Base-by-base conservation (phyloP, 2,888 invertebrate genomes). In the Frankliniella intonsa region DNA sequence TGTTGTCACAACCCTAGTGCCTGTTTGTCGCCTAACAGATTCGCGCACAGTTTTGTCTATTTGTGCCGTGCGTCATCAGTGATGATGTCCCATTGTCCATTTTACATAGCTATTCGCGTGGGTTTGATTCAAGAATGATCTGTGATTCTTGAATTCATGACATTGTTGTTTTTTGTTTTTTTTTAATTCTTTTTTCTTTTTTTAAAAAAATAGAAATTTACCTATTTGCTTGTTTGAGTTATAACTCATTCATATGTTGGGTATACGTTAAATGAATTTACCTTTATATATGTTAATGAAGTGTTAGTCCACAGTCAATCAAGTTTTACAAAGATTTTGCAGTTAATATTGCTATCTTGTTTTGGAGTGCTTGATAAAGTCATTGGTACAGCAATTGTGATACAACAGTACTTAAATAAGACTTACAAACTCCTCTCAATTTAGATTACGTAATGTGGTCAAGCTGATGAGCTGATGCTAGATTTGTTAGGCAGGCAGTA, bases 21-120 rank as follows among this genome's bases (percentile, higher is more conserved):
- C 96, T 81, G 95, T 95, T 84, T 91, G 92, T 84, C 93, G 93
- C 87, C 90, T 96, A 86, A 94, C 95, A 89, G 94, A 93, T 89
- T 93, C 93, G 85, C 92, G 92, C 89, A 94, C 94, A 86, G 94
- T 94, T 89, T 90, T 96, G 85, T 95, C 95, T 84, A 92, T 96
- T 87, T 94, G 93, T 88, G 95, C 95, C 27, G 91, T 95, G 85
- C 90, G 95, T 85, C 93, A 94, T 87, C 93, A 92, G 87, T 93
- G 88, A 86, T 76, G 69, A 25, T 11, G 22, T 2, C 12, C 12
- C 2, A 62, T 1, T 76, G 69, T 76, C 25, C 25, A 5, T 22
- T 76, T 22, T 76, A 76, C 8, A 76, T 25, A 76, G 69, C 69
- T 76, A 76, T 76, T 22, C 25, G 5, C 3, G 69, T 22, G 25